phyloP scores from a whole-genome alignment of 1,140 invertebrate genomes.

The Anagrus nilaparvatae region DNA sequence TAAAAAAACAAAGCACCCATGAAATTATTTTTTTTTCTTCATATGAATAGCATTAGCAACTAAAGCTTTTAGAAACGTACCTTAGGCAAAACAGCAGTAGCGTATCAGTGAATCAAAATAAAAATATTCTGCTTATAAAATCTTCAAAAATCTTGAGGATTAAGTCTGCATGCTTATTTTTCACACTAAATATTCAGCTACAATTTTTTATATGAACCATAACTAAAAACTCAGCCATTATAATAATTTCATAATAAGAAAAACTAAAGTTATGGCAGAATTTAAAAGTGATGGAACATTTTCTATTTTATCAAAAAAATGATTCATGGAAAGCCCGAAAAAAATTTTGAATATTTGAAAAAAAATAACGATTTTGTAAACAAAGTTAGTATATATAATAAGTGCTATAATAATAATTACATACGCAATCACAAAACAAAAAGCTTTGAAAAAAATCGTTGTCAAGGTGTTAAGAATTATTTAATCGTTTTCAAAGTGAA shows the following conservation, averaged over 20 bases:
- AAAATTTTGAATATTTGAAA: no score
- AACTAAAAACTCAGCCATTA: constrained; percentile 17
- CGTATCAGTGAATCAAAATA: constrained; percentile 37
- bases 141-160: constrained; percentile 34
- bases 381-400: no score
- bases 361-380: no score
- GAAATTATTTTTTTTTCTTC: constrained; percentile 8
- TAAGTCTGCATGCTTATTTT: constrained; percentile 33
- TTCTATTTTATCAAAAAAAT: no score
- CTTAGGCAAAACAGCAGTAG: constrained; percentile 38
- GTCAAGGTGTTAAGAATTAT: constrained; percentile 13
- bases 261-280: not conserved
- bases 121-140: constrained; percentile 32
- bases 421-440: no score
- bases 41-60: constrained; percentile 28
- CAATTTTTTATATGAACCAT: constrained; percentile 21
- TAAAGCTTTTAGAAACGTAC: constrained; percentile 41
- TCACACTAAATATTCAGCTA: constrained; percentile 19
- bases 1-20: not conserved
- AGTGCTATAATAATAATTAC: no score
- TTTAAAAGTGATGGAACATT: constrained; percentile 11
- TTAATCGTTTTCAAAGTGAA: not conserved
- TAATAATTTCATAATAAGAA: not conserved
- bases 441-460: constrained; percentile 9
- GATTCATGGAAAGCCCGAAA: no score